Conservation (phyloP, 2,797 vertebrate species). For the Amblyraja radiata region DNA sequence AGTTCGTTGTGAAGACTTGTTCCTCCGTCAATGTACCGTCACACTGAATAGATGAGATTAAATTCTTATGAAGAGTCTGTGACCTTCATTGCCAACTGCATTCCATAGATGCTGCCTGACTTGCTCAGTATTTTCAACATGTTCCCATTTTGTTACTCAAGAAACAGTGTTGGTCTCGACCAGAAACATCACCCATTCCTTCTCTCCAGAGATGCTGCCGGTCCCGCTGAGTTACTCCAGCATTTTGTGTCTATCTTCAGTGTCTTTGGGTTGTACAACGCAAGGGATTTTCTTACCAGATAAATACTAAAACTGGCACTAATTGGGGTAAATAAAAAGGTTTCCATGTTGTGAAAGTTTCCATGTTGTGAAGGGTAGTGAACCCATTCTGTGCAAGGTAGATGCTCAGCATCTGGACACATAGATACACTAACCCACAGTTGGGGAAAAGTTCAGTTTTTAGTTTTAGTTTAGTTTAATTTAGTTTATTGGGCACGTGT, state of each 20-base stretch:
- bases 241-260: too few relatives aligned
- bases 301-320: not conserved
- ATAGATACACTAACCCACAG: not conserved
- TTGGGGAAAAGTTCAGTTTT: not conserved
- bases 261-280: not conserved
- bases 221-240: too few relatives aligned
- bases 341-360: not conserved
- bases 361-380: not conserved
- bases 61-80: too few relatives aligned
- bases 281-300: not conserved
- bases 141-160: too few relatives aligned
- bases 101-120: too few relatives aligned
- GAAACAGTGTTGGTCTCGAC: too few relatives aligned
- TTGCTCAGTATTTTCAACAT: too few relatives aligned
- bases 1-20: not conserved
- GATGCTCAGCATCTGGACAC: not conserved
- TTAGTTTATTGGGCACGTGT: too few relatives aligned
- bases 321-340: not conserved
- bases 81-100: too few relatives aligned
- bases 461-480: too few relatives aligned
- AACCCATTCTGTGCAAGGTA: not conserved
- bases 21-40: not conserved
- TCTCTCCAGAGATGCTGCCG: too few relatives aligned
- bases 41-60: not conserved
- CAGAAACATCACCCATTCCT: too few relatives aligned